Evolutionary conservation across 2,888 invertebrate species (phyloP).

Genomic region (Dinocampus coccinellae): DNA sequence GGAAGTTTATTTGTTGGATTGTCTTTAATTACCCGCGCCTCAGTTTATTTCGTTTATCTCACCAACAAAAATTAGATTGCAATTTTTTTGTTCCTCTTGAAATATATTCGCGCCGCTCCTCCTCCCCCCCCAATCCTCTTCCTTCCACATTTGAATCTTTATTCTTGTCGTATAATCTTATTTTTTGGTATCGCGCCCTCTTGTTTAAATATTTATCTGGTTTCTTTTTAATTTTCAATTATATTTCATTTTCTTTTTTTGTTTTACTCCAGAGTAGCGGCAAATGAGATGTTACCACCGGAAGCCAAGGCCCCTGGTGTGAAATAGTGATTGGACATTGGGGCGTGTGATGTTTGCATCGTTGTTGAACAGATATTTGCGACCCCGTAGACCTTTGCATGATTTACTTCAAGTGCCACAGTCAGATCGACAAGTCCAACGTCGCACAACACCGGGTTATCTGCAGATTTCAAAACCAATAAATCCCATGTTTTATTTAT

Average conservation of each 20-base stretch:
- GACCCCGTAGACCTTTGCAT: conserved; percentile 80
- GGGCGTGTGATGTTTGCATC: conserved; percentile 46
- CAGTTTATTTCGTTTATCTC: not conserved
- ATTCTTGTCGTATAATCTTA: not conserved
- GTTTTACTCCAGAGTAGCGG: conserved; percentile 64
- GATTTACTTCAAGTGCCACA: conserved; percentile 78
- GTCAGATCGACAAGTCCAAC: conserved; percentile 79
- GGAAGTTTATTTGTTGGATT: conserved; percentile 1
- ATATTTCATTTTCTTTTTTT: conserved; percentile 1
- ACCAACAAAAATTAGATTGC: not conserved
- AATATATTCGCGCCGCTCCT: not conserved
- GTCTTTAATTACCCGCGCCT: not conserved
- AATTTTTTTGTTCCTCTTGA: not conserved
- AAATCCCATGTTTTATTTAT: not conserved
- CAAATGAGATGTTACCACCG: conserved; percentile 66
- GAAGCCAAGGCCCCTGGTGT: conserved; percentile 62
- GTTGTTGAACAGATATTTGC: conserved; percentile 70
- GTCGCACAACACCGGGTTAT: conserved; percentile 86
- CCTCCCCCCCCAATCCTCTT: not conserved
- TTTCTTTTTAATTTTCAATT: not conserved
- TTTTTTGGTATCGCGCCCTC: conserved; percentile 3
- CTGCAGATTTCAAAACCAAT: conserved; percentile 70
- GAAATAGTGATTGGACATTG: conserved; percentile 58
- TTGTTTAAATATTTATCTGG: not conserved
- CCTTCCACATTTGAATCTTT: not conserved